These are phyloP conservation scores for Channa striata DNA, from an alignment of 2,797 vertebrate genomes.

Conservation along the genomic window DNA sequence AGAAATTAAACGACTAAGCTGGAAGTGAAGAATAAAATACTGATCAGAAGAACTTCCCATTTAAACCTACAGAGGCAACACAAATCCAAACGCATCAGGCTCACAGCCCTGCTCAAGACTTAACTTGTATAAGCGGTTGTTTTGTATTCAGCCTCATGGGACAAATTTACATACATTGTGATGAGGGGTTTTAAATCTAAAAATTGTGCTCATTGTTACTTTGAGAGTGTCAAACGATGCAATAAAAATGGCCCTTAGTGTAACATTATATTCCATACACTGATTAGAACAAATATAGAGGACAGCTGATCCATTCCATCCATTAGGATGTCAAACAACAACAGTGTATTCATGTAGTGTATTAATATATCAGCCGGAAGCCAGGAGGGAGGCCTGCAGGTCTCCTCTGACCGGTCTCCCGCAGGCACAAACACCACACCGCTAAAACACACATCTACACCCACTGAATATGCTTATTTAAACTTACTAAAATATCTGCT, in stretches of 20 bases:
- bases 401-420: slow-evolving; percentile 41
- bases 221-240: background rate
- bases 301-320: no score
- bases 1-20: slow-evolving; percentile 1
- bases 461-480: background rate
- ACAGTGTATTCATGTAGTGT: no score
- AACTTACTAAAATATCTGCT: no score
- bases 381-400: slow-evolving; percentile 43
- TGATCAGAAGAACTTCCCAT: background rate
- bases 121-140: no score
- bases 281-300: background rate
- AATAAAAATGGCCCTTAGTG: no score
- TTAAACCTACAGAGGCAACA: background rate
- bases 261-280: background rate
- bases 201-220: no score
- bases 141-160: no score
- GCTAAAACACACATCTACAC: background rate
- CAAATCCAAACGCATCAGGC: background rate
- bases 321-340: background rate
- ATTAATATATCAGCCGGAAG: no score
- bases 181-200: no score
- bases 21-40: background rate
- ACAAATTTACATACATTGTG: no score
- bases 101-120: no score
- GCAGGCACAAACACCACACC: slow-evolving; percentile 26